Conservation (phyloP, 1,140 invertebrate species). For the Heliconius eleuchia region DNA sequence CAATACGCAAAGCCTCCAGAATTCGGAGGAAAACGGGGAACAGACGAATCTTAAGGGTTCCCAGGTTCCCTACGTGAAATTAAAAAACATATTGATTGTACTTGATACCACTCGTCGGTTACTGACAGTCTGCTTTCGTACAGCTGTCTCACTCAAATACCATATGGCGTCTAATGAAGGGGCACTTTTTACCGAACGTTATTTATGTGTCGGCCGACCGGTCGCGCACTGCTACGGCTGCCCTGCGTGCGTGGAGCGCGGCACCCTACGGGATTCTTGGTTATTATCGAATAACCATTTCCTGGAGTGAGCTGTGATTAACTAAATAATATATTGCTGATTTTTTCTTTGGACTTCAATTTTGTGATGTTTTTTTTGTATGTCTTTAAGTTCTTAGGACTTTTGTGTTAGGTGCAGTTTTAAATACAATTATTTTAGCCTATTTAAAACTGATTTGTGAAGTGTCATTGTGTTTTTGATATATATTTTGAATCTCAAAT, state of each 20-base stretch:
- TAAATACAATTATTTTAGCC: no score
- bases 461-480: no score
- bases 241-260: slow-evolving; percentile 7
- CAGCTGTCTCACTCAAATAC: slow-evolving; percentile 10
- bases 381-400: no score
- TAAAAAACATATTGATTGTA: background rate
- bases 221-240: slow-evolving; percentile 33
- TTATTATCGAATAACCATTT: slow-evolving; percentile 23
- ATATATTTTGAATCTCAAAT: no score
- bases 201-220: slow-evolving; percentile 24
- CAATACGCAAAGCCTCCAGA: no score
- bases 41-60: no score
- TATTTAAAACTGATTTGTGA: no score
- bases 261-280: slow-evolving; percentile 23
- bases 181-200: slow-evolving; percentile 26
- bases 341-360: background rate
- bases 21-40: no score
- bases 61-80: no score
- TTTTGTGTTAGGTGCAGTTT: no score
- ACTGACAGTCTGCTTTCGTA: background rate
- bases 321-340: background rate
- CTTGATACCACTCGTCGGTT: background rate
- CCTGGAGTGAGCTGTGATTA: slow-evolving; percentile 3
- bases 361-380: background rate
- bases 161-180: slow-evolving; percentile 33